These are phyloP conservation scores for Dinothrombium tinctorium DNA, from an alignment of 1,140 invertebrate species.

Conservation along the genomic window DNA sequence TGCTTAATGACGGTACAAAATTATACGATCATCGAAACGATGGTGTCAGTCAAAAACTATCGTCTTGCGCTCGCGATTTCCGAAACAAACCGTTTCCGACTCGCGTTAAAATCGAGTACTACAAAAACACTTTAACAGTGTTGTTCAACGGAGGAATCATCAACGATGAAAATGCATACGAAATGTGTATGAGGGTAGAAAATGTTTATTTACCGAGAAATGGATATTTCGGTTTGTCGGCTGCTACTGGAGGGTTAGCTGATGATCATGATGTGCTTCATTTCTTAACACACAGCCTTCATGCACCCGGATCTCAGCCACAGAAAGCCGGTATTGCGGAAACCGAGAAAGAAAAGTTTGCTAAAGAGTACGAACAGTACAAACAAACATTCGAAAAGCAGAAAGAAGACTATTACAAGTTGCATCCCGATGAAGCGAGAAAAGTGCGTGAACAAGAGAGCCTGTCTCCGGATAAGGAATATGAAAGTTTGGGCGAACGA, in stretches of 20 bases:
- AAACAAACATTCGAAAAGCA: constrained; percentile 75
- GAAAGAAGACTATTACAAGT: constrained; percentile 53
- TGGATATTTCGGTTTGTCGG: constrained; percentile 82
- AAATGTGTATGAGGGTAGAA: constrained; percentile 74
- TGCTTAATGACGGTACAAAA: constrained; percentile 80
- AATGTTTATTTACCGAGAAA: constrained; percentile 60
- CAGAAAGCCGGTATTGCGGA: constrained; percentile 22
- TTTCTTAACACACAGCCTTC: constrained; percentile 61
- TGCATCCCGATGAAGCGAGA: constrained; percentile 19
- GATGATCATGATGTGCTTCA: constrained; percentile 90
- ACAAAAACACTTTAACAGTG: constrained; percentile 70
- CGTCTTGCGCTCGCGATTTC: constrained; percentile 90
- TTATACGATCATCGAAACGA: constrained; percentile 85
- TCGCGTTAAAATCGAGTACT: constrained; percentile 73
- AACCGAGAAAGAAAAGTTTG: constrained; percentile 65
- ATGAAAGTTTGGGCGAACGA: constrained; percentile 62
- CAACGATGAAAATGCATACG: constrained; percentile 75
- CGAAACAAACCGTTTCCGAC: constrained; percentile 93
- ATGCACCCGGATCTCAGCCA: constrained; percentile 20
- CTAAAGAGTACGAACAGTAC: constrained; percentile 77
- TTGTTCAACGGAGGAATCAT: constrained; percentile 86
- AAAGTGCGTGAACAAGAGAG: constrained; percentile 13
- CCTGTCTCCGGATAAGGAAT: constrained; percentile 28
- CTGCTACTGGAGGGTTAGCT: constrained; percentile 66
- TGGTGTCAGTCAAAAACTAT: constrained; percentile 64